These are phyloP conservation scores for Cotesia typhae DNA, from an alignment of 1,140 invertebrate genomes.

Conservation along the genomic window DNA sequence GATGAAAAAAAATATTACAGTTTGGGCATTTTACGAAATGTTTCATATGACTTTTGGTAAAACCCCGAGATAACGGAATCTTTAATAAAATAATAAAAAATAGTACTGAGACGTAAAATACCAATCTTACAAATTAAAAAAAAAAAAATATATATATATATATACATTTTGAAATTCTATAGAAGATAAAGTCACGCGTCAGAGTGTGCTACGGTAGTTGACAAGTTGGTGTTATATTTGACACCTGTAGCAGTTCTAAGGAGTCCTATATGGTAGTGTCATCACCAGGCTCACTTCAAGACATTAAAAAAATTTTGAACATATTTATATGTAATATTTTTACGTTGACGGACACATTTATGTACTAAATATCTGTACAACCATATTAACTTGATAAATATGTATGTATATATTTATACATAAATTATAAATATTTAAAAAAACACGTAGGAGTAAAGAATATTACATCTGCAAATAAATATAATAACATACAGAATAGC, in stretches of 20 bases:
- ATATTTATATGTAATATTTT: background rate
- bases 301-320: background rate
- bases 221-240: conserved; percentile 63
- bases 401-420: background rate
- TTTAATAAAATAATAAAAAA: background rate
- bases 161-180: too few relatives aligned
- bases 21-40: background rate
- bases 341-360: too few relatives aligned
- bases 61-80: too few relatives aligned
- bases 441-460: conserved; percentile 10
- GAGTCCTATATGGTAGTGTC: conserved; percentile 42
- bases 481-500: conserved; percentile 25
- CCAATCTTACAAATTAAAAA: too few relatives aligned
- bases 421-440: conserved; percentile 12
- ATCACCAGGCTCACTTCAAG: conserved; percentile 5
- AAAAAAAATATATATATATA: too few relatives aligned
- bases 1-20: background rate
- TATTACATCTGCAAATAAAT: conserved; percentile 29
- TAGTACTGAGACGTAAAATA: conserved; percentile 28
- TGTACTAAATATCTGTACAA: too few relatives aligned
- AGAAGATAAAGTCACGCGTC: conserved; percentile 50
- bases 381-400: background rate
- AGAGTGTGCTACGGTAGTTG: conserved; percentile 63
- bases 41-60: too few relatives aligned
- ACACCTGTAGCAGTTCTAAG: conserved; percentile 55